Evolutionary conservation across 2,888 invertebrate species (phyloP).

Genomic region (Himalopsyche tibetana): DNA sequence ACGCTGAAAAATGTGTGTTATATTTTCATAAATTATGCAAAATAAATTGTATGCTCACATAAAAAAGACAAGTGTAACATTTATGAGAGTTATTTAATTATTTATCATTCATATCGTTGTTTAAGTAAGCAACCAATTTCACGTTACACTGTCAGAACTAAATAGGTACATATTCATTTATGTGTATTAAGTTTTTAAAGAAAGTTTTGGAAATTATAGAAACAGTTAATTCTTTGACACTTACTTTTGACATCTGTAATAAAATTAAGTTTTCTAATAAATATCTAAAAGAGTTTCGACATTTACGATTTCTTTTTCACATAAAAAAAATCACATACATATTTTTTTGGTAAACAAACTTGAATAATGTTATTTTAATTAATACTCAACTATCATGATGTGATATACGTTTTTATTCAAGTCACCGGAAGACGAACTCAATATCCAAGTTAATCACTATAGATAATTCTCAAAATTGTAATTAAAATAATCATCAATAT

Average conservation of each 20-base stretch:
- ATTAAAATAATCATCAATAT: too few relatives aligned
- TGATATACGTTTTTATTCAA: too few relatives aligned
- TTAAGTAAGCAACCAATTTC: too few relatives aligned
- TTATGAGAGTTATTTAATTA: too few relatives aligned
- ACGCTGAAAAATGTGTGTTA: too few relatives aligned
- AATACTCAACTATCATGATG: neutral
- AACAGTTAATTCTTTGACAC: neutral
- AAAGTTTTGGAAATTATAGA: neutral
- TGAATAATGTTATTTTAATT: neutral
- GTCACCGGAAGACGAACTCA: too few relatives aligned
- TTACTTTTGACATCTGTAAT: neutral
- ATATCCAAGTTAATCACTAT: too few relatives aligned
- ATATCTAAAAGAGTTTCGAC: neutral
- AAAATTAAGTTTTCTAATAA: neutral
- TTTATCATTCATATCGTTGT: too few relatives aligned
- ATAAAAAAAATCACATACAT: neutral
- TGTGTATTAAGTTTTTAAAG: neutral
- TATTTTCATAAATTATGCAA: too few relatives aligned
- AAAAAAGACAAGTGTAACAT: too few relatives aligned
- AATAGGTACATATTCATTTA: neutral
- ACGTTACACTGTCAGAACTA: neutral
- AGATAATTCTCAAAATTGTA: too few relatives aligned
- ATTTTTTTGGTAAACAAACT: neutral
- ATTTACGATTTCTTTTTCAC: constrained; percentile 10
- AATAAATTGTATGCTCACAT: too few relatives aligned